These are phyloP conservation scores for Clunio marinus DNA, from an alignment of 2,888 invertebrate genomes.

Conservation along the genomic window DNA sequence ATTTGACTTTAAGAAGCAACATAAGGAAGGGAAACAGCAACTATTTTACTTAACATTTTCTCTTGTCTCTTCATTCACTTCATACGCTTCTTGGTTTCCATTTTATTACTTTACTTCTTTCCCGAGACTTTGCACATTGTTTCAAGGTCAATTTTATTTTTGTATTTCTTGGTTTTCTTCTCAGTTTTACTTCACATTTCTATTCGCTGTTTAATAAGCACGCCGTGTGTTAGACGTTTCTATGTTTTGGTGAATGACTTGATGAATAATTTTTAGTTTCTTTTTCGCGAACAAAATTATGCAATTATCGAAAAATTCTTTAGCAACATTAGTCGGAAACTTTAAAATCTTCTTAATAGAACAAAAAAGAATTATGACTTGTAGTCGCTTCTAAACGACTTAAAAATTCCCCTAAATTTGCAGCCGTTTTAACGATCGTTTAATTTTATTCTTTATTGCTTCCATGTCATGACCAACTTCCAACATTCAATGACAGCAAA, in stretches of 20 bases:
- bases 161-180: conserved; percentile 17
- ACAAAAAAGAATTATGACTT: too few species aligned
- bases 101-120: conserved; percentile 18
- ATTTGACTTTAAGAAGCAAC: background rate
- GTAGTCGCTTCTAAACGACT: too few species aligned
- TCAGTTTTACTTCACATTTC: conserved; percentile 11
- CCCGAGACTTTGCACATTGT: conserved; percentile 37
- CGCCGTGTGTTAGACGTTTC: background rate
- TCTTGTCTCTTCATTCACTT: conserved; percentile 15
- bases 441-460: background rate
- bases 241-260: too few species aligned
- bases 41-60: too few species aligned
- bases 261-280: too few species aligned
- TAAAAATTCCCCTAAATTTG: too few species aligned
- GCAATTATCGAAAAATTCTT: background rate
- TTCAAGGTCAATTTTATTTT: conserved; percentile 39
- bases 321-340: background rate
- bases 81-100: conserved; percentile 3
- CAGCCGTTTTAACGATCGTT: background rate
- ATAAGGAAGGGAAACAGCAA: conserved; percentile 10
- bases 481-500: background rate
- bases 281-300: background rate
- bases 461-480: conserved; percentile 10
- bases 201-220: background rate
- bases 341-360: too few species aligned